phyloP scores from a whole-genome alignment of 2,888 invertebrate species.

The Cheiracanthium punctorium region DNA sequence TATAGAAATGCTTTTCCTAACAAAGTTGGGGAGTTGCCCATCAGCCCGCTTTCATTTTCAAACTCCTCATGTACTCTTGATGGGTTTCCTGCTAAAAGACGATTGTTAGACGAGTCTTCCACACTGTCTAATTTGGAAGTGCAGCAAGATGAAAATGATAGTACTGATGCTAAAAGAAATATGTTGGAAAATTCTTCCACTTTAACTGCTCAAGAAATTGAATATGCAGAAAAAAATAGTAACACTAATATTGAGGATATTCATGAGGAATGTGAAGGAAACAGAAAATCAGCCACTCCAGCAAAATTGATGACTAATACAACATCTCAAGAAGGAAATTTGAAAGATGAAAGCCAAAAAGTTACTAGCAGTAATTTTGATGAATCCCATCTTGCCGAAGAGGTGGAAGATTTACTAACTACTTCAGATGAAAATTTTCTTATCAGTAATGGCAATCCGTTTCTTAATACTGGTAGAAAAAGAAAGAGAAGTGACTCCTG shows the following conservation, averaged over 20 bases:
- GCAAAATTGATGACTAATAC: no score
- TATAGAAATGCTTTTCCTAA: slow-evolving; percentile 31
- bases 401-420: no score
- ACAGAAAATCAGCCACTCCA: neutral
- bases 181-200: no score
- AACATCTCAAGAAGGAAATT: neutral
- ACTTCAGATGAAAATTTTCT: neutral
- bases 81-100: slow-evolving; percentile 33
- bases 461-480: neutral
- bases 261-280: neutral
- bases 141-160: no score
- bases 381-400: neutral
- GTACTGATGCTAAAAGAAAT: no score
- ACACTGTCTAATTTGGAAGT: neutral
- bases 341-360: neutral
- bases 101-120: neutral
- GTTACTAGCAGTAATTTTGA: neutral
- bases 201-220: no score
- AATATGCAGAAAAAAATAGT: neutral
- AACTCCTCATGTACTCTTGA: slow-evolving; percentile 54
- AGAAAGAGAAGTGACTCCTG: neutral
- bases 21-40: slow-evolving; percentile 7
- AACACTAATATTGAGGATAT: neutral
- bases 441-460: neutral
- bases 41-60: slow-evolving; percentile 35